Base-by-base conservation (phyloP, 2,888 invertebrate genomes). In the Drosophila sordidula region DNA sequence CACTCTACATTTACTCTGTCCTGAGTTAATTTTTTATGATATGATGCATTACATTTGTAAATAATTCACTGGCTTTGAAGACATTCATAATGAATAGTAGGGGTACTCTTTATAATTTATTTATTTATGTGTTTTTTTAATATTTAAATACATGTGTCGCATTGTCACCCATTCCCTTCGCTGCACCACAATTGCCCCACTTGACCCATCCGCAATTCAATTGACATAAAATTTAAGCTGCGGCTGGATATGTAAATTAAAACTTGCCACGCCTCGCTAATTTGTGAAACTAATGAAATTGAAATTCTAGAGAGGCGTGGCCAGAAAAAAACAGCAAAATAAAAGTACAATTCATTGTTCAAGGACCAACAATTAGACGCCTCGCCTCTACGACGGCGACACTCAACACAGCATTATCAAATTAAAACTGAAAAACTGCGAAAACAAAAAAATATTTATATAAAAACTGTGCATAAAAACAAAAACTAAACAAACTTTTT, bases 251-350 rank as follows among this genome's bases (percentile, higher is more conserved):
- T 76, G 59, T 51, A 55, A 76, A 63, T 64, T 64, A 50, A 76
- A 76, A 64, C 57, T 50, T 62, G 65, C 74, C 70, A 83, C 83
- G 80, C 81, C 81, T 54, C 65, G 47, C 72, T 80, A 75, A 83
- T 83, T 83, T 80, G 66, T 55, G 65, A 67, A 83, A 77, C 73
- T 78, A 86, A 83, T 82, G 80, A 82, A 86, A 83, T 82, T 73
- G 69, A 51, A 67, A 49, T 49, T 54, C 34, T 36, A 34, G 34
- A 36, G 34, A 57, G 66, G 57, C 67, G 61, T 50, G 50, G 38
- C 70, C 44, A 50, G 45, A 69, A 52, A 49, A 57, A 39, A 51
- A 49, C 16, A 39, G 16, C 8, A 36, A 44, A 38, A 58, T 32
- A 25, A 41, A 46, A 63, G 58, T 16, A 62, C 51, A 62, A 56